Conservation (phyloP, 2,113 vertebrate species). For the Myrmecobius fasciatus region DNA sequence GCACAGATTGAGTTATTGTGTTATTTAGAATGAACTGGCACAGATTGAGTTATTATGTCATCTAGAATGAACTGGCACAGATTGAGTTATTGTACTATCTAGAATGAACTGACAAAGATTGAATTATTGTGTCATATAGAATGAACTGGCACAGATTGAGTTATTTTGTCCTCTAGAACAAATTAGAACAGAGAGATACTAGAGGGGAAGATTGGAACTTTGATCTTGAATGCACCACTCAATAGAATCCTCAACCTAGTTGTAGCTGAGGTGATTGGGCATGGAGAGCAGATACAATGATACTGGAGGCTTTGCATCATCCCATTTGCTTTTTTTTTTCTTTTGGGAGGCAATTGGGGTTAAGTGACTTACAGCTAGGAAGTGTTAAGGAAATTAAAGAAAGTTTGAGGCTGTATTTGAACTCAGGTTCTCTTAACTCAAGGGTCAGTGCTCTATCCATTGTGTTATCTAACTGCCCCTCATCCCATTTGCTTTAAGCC, state of each 20-base stretch:
- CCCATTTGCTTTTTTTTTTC: not conserved
- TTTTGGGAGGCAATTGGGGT: no score
- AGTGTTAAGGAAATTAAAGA: no score
- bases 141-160: not conserved
- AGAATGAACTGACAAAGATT: not conserved
- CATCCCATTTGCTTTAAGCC: not conserved
- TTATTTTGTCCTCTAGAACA: no score
- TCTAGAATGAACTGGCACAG: not conserved
- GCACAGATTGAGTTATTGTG: not conserved
- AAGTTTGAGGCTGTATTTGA: no score
- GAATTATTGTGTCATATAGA: not conserved
- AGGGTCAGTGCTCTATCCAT: no score
- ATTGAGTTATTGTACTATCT: not conserved
- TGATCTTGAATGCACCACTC: not conserved
- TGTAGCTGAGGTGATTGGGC: not conserved
- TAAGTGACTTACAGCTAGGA: no score
- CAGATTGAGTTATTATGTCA: not conserved
- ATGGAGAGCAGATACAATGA: not conserved
- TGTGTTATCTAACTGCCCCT: not conserved
- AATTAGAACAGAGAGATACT: not conserved
- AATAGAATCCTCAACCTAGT: not conserved
- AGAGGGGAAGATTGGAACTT: not conserved
- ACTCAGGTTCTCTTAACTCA: no score
- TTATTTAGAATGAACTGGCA: not conserved
- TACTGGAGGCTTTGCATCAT: not conserved